A percentile compares a stretch with the other conserved stretches of the same genome.
These are phyloP conservation scores for Pseudochaenichthys georgianus DNA, from an alignment of 2,797 vertebrate genomes.

Conservation along the genomic window DNA sequence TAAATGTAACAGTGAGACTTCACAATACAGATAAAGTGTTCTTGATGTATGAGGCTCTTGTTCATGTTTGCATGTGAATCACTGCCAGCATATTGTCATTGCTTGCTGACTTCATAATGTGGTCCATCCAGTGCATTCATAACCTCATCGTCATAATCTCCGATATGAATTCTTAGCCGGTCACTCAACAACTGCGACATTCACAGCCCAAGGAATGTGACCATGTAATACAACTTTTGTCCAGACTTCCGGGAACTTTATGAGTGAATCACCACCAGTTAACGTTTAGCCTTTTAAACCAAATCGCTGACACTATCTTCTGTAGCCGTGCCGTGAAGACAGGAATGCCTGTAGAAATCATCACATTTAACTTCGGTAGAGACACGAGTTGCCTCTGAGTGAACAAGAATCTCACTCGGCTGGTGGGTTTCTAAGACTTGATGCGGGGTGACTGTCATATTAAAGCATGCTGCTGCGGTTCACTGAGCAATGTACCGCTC, in stretches of 20 bases:
- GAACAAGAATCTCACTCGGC: constrained; percentile 45
- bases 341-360: not conserved
- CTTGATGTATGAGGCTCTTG: not conserved
- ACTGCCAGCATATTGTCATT: constrained; percentile 4
- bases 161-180: constrained; percentile 2
- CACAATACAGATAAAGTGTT: not conserved
- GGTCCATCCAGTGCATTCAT: constrained; percentile 27
- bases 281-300: not conserved
- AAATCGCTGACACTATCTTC: not conserved
- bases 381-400: not conserved
- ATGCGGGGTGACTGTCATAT: constrained; percentile 64
- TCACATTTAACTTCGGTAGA: not conserved
- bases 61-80: constrained; percentile 7
- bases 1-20: not conserved
- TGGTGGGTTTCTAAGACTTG: constrained; percentile 46
- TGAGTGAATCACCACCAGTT: not conserved
- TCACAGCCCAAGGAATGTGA: not conserved
- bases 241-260: not conserved
- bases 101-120: not conserved
- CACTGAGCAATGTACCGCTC: constrained; percentile 56
- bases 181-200: constrained; percentile 23
- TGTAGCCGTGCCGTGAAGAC: not conserved
- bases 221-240: constrained; percentile 9
- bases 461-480: constrained; percentile 58
- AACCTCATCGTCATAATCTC: constrained; percentile 1